Conservation (phyloP, 2,888 invertebrate genomes). For the Phortica magna region DNA sequence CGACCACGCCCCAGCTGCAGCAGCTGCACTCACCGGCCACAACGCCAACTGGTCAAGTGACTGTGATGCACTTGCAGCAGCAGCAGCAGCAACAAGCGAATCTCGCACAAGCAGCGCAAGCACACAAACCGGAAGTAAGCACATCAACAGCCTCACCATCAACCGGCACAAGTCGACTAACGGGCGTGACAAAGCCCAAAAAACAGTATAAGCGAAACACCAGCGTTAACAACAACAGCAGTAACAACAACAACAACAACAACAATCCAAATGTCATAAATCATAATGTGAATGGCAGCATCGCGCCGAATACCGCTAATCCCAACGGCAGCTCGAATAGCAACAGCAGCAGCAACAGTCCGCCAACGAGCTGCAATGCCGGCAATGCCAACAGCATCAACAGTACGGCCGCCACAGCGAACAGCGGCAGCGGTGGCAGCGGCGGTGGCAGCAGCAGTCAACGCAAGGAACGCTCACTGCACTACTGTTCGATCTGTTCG, state of each 20-base stretch:
- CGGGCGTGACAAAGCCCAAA: slow-evolving; percentile 79
- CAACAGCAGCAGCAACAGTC: slow-evolving; percentile 68
- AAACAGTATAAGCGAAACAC: slow-evolving; percentile 86
- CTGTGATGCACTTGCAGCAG: slow-evolving; percentile 5
- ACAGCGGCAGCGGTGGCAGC: slow-evolving; percentile 71
- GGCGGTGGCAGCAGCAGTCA: slow-evolving; percentile 68
- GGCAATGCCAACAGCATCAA: slow-evolving; percentile 57
- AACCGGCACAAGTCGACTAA: slow-evolving; percentile 42
- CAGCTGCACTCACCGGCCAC: slow-evolving; percentile 72
- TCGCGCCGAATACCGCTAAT: slow-evolving; percentile 54
- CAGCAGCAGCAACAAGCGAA: slow-evolving; percentile 36
- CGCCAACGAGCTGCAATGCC: slow-evolving; percentile 67
- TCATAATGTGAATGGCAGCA: slow-evolving; percentile 66
- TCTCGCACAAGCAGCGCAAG: slow-evolving; percentile 76
- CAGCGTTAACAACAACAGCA: slow-evolving; percentile 59
- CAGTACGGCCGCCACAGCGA: slow-evolving; percentile 61
- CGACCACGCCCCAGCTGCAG: slow-evolving; percentile 50
- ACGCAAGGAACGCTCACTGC: slow-evolving; percentile 90
- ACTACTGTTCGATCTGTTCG: slow-evolving; percentile 95
- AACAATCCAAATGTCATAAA: slow-evolving; percentile 74
- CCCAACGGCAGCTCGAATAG: slow-evolving; percentile 64
- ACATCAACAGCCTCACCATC: slow-evolving; percentile 76
- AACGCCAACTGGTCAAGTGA: slow-evolving; percentile 66
- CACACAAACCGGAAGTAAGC: slow-evolving; percentile 81
- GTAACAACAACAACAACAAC: slow-evolving; percentile 78